These are phyloP conservation scores for Eupeodes luniger DNA, from an alignment of 2,888 invertebrate genomes.

Conservation along the genomic window DNA sequence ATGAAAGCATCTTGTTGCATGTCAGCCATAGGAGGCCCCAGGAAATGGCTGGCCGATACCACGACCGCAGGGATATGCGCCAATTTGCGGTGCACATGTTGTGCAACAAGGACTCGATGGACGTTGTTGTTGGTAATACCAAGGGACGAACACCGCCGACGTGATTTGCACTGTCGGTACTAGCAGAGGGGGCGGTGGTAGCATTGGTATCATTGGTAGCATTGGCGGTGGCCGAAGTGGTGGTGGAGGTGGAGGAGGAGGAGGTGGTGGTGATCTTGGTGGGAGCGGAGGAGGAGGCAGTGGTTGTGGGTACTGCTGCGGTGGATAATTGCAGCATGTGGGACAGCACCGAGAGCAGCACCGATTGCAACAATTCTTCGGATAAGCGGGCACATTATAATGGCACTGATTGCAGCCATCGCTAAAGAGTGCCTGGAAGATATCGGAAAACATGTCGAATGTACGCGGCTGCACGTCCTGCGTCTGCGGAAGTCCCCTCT, in stretches of 20 bases:
- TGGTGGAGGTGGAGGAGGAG: constrained; percentile 60
- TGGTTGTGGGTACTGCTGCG: constrained; percentile 39
- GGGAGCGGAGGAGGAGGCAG: constrained; percentile 39
- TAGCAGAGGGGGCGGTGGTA: constrained; percentile 69
- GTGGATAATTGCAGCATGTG: constrained; percentile 54
- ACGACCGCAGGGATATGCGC: constrained; percentile 68
- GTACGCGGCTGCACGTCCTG: constrained; percentile 45
- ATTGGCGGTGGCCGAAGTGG: constrained; percentile 67
- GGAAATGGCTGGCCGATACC: constrained; percentile 44
- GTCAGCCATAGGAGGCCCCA: constrained; percentile 62
- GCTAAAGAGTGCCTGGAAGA: constrained; percentile 51
- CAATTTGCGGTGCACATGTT: constrained; percentile 72
- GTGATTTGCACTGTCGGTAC: constrained; percentile 54
- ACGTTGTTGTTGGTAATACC: constrained; percentile 55
- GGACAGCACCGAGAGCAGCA: constrained; percentile 41
- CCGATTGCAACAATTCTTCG: constrained; percentile 79
- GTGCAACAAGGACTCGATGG: constrained; percentile 61
- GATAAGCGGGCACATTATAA: constrained; percentile 67
- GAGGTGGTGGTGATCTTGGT: constrained; percentile 42
- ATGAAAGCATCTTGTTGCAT: constrained; percentile 69
- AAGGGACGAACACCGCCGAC: constrained; percentile 49
- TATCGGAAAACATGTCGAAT: constrained; percentile 47
- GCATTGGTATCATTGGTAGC: constrained; percentile 64
- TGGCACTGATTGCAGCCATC: constrained; percentile 53
- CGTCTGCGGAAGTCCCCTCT: constrained; percentile 19